phyloP scores from a whole-genome alignment of 1,140 invertebrate species.

The Lepidostoma basale region DNA sequence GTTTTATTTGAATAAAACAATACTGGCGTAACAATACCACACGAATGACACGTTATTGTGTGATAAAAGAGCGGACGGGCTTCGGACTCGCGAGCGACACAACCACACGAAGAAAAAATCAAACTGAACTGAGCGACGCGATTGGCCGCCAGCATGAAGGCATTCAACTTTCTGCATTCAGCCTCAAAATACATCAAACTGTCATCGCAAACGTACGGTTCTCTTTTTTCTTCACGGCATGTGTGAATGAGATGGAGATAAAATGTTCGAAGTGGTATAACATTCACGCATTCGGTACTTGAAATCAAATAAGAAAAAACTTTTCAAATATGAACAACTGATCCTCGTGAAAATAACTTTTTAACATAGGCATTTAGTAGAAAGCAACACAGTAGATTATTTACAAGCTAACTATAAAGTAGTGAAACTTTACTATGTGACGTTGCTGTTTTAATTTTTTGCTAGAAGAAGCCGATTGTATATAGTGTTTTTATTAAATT shows the following conservation, averaged over 20 bases:
- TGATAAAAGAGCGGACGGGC: conserved; percentile 4
- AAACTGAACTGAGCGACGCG: conserved; percentile 18
- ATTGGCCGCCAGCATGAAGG: conserved; percentile 7
- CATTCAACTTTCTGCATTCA: conserved; percentile 22
- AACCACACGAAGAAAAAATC: conserved; percentile 4
- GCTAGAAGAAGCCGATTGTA: no score
- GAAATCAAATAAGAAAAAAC: background rate
- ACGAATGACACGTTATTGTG: conserved; percentile 23
- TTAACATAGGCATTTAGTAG: no score
- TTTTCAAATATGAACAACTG: no score
- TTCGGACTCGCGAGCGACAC: background rate
- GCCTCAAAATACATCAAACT: conserved; percentile 2
- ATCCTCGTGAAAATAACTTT: no score
- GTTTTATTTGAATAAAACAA: conserved; percentile 11
- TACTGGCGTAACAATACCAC: background rate
- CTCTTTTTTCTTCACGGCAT: background rate
- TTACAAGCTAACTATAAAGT: no score
- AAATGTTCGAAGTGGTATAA: no score
- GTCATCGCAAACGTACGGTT: background rate
- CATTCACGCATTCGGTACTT: background rate
- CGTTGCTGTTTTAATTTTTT: no score
- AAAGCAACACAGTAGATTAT: no score
- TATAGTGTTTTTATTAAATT: no score
- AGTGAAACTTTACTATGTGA: no score
- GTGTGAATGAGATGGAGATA: background rate